A percentile compares a stretch with the other conserved stretches of the same genome.
phyloP scores from a whole-genome alignment of 2,888 invertebrate genomes.

The Cyclophora punctaria region DNA sequence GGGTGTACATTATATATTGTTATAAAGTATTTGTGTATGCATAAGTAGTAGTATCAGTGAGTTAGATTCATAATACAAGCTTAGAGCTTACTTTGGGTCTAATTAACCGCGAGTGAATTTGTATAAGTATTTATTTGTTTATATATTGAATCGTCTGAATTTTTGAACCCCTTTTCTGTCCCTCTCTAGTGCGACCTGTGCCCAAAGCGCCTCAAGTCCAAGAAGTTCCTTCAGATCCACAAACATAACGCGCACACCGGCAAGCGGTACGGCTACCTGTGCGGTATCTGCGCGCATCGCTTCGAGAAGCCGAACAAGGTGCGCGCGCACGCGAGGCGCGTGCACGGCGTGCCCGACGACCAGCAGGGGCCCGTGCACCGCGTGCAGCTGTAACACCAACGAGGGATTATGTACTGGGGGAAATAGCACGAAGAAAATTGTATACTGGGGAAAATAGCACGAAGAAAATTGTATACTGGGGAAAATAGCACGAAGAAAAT shows the following conservation, averaged over 20 bases:
- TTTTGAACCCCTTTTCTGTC: neutral
- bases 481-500: too few species aligned
- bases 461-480: too few species aligned
- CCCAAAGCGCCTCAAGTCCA: constrained; percentile 57
- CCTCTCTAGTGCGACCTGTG: constrained; percentile 57
- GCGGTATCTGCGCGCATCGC: constrained; percentile 53
- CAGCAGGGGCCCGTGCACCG: constrained; percentile 49
- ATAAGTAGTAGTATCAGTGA: too few species aligned
- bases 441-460: too few species aligned
- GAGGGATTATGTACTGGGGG: too few species aligned
- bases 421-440: too few species aligned
- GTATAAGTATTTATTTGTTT: too few species aligned
- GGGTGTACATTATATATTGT: too few species aligned
- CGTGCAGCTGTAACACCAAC: constrained; percentile 49
- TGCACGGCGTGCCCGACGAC: constrained; percentile 52
- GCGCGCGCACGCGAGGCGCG: constrained; percentile 53
- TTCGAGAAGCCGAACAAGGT: constrained; percentile 68
- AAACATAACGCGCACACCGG: constrained; percentile 66
- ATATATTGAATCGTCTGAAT: neutral
- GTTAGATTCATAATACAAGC: too few species aligned
- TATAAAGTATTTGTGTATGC: too few species aligned
- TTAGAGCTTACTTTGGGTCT: too few species aligned
- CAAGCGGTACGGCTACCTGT: constrained; percentile 55
- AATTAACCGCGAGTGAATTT: too few species aligned
- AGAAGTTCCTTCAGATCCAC: constrained; percentile 65